A percentile compares a stretch with the other conserved stretches of the same genome.
These are phyloP conservation scores for Eurytoma adleriae DNA, from an alignment of 2,888 invertebrate species.

Conservation along the genomic window DNA sequence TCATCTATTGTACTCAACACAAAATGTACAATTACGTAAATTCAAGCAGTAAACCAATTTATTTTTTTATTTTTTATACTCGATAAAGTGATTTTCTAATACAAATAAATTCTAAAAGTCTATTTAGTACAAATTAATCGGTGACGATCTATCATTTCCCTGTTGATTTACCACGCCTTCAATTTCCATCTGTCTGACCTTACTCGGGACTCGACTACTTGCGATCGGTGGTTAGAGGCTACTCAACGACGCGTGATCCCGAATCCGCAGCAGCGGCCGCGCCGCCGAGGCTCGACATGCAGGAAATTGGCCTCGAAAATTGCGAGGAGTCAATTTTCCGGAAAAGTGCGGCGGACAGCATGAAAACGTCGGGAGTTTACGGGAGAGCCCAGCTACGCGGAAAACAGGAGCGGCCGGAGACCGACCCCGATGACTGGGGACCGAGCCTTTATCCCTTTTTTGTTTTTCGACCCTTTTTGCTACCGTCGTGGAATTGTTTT, in stretches of 20 bases:
- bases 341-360: conserved; percentile 45
- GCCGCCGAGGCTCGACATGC: conserved; percentile 16
- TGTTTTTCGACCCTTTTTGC: conserved; percentile 9
- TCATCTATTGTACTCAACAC: too few species aligned
- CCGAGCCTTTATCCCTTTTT: neutral
- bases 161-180: neutral
- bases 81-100: too few species aligned
- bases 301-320: conserved; percentile 54
- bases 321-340: conserved; percentile 47
- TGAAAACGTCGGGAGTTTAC: conserved; percentile 6
- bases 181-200: neutral
- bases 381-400: conserved; percentile 31
- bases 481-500: conserved; percentile 3
- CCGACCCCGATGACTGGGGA: neutral
- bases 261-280: neutral
- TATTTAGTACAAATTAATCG: too few species aligned
- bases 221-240: neutral
- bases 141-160: too few species aligned
- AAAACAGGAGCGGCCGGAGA: conserved; percentile 20
- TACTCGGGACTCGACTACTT: conserved; percentile 7
- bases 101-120: too few species aligned
- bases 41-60: too few species aligned
- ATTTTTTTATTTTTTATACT: too few species aligned
- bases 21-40: too few species aligned
- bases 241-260: neutral